A percentile compares a stretch with the other conserved stretches of the same genome.
phyloP scores from a whole-genome alignment of 2,113 vertebrate genomes.

The Chionis minor region DNA sequence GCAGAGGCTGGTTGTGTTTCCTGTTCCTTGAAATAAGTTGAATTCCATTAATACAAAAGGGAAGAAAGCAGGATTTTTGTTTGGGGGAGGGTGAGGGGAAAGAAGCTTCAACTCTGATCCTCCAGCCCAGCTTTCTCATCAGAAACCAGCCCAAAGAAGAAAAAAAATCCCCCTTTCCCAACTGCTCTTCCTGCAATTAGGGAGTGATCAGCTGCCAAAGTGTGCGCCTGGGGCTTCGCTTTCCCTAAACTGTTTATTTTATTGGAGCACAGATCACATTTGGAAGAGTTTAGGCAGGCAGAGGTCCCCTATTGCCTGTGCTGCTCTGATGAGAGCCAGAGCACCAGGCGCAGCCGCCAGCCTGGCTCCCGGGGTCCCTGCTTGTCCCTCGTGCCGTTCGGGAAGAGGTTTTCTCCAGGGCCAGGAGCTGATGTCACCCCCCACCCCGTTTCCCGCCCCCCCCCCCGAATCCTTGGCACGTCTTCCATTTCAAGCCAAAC shows the following conservation, averaged over 20 bases:
- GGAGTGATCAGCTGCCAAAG: conserved; percentile 39
- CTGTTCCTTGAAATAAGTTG: background rate
- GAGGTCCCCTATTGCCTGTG: background rate
- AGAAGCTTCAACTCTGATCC: background rate
- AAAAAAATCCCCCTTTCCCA: background rate
- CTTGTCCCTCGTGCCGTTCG: background rate
- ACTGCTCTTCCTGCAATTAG: conserved; percentile 45
- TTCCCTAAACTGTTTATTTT: conserved; percentile 54
- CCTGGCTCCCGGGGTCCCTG: background rate
- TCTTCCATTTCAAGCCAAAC: background rate
- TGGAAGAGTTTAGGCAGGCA: conserved; percentile 49
- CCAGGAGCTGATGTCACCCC: background rate
- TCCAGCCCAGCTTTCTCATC: conserved; percentile 43
- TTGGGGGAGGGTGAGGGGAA: background rate
- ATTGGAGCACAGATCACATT: conserved; percentile 27
- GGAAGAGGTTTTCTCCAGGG: background rate
- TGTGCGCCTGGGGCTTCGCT: conserved; percentile 36
- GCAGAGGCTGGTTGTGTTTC: background rate
- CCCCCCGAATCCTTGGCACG: background rate
- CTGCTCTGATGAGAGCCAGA: conserved; percentile 6
- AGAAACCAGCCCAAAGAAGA: background rate
- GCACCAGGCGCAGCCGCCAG: background rate
- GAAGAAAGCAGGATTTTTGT: background rate
- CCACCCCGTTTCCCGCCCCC: accelerated
- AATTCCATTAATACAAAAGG: background rate